A percentile compares a stretch with the other conserved stretches of the same genome.
These are phyloP conservation scores for Fulica atra DNA, from an alignment of 2,113 vertebrate species.

Conservation along the genomic window DNA sequence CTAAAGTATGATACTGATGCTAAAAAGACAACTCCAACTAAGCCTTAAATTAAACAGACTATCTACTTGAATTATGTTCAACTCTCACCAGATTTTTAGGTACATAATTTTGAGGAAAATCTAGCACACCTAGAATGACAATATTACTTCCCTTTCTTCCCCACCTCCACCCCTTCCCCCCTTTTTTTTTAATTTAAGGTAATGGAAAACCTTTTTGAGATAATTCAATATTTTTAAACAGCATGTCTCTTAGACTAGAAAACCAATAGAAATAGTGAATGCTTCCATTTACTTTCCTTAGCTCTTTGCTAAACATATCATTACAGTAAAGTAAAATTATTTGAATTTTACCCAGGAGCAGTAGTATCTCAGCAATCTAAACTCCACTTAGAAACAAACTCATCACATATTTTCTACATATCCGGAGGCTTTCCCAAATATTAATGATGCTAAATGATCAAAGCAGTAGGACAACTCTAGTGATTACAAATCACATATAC, in stretches of 20 bases:
- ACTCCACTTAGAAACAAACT: not conserved
- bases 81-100: not conserved
- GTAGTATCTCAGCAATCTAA: not conserved
- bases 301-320: not conserved
- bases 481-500: not conserved
- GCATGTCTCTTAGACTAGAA: not conserved
- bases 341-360: not conserved
- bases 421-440: not conserved
- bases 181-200: not conserved
- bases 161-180: too few species aligned
- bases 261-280: not conserved
- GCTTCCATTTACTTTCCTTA: not conserved
- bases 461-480: not conserved
- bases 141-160: too few species aligned
- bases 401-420: not conserved
- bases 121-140: not conserved
- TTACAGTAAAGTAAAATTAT: not conserved
- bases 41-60: not conserved
- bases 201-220: not conserved
- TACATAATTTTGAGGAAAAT: not conserved
- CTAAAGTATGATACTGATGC: not conserved
- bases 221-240: not conserved
- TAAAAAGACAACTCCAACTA: not conserved
- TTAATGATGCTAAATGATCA: not conserved
- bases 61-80: not conserved